phyloP scores from a whole-genome alignment of 2,888 invertebrate species.

The Aphodius sticticus region DNA sequence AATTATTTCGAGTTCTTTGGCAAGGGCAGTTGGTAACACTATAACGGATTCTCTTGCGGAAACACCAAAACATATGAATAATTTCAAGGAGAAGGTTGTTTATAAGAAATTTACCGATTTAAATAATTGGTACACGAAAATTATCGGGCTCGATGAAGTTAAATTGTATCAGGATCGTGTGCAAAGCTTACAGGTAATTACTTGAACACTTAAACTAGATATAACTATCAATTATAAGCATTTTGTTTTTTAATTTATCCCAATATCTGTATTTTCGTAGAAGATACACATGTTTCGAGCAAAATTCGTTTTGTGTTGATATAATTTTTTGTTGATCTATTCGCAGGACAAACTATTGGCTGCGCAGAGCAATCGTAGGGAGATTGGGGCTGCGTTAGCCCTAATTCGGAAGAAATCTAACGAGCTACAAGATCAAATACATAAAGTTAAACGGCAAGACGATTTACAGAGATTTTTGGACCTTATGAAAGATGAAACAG shows the following conservation, averaged over 20 bases:
- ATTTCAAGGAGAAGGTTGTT: conserved; percentile 49
- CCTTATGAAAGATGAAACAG: conserved; percentile 75
- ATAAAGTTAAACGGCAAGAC: conserved; percentile 79
- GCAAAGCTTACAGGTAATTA: conserved; percentile 68
- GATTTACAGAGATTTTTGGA: conserved; percentile 72
- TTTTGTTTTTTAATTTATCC: too few species aligned
- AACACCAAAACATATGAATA: conserved; percentile 46
- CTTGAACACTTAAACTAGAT: conserved; percentile 1
- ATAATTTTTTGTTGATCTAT: conserved; percentile 10
- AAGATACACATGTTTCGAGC: too few species aligned
- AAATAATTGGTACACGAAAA: conserved; percentile 72
- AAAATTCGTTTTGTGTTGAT: not conserved
- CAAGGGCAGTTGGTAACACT: conserved; percentile 43
- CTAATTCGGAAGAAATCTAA: conserved; percentile 71
- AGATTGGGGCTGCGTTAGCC: conserved; percentile 68
- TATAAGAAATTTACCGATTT: conserved; percentile 62
- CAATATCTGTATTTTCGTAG: too few species aligned
- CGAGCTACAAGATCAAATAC: conserved; percentile 77
- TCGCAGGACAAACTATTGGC: conserved; percentile 68
- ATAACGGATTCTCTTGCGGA: conserved; percentile 44
- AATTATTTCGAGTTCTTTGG: conserved; percentile 26
- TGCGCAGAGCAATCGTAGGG: conserved; percentile 72
- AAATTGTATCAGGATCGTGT: conserved; percentile 78
- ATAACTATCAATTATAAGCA: not conserved
- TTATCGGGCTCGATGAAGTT: conserved; percentile 82